Base-by-base conservation (phyloP, 2,113 vertebrate genomes). In the Hypanus sabinus region DNA sequence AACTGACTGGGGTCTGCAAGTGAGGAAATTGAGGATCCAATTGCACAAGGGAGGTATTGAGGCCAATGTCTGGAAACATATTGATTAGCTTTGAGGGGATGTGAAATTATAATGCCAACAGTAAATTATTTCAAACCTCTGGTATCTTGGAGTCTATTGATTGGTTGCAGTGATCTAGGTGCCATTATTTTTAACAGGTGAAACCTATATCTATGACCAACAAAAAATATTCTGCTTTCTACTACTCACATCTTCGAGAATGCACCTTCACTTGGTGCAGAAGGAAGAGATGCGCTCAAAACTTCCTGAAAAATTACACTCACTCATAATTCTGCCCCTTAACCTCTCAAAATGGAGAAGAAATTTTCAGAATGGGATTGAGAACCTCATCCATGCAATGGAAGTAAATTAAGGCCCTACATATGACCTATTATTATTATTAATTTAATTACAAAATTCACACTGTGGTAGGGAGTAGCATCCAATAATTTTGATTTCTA, bases 101-200 rank as follows among this genome's bases (percentile, higher is more conserved):
- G 70, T 94, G 76, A 94, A 90, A 94, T 95, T 95, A 94, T 95
- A 95, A 27, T 95, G 94, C 85, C 94, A 94, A 94, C n/a, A 73
- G 0, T 93, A 38, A 93, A 92, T 92, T 68, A 92, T 70, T n/a
- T 33, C 38, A 62, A 71, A 73, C 33, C 70, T 46, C 10, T 27
- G 36, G 91, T 22, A 73, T 20, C 11, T 93, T 65, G 57, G 60
- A 30, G 65, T 1, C 30, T 68, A 33, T 30, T 33, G 30, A n/a
- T 33, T 70, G 27, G 91, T 55, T 93, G 20, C 91, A 73, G 11
- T 30, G 38, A 14, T 55, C 68, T 73, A 9, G 46, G 11, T 73
- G 91, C 36, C 36, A 55, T 46, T 92, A 12, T 46, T 73, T 57
- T 93, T 16, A 71, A 5, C 24, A 22, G 33, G n/a, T 46, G 33